phyloP scores from a whole-genome alignment of 2,797 vertebrate genomes.

The Hylomyscus alleni region DNA sequence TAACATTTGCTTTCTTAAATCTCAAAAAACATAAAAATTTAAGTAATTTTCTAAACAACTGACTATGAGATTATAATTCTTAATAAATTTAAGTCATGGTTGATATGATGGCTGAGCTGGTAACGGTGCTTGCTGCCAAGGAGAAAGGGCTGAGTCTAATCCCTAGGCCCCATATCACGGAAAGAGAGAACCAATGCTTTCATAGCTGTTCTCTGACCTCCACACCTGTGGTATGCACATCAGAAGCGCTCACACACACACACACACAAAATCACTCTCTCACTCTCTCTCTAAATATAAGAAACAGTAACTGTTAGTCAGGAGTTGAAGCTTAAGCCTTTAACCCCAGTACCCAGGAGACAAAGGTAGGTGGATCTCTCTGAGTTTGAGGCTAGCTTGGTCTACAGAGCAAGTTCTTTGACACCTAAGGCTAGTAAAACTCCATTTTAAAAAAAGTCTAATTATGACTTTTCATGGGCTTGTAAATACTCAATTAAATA shows the following conservation, averaged over 20 bases:
- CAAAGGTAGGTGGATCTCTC: not conserved
- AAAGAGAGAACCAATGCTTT: too few relatives aligned
- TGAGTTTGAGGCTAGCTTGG: not conserved
- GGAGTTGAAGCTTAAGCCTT: not conserved
- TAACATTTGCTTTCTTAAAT: not conserved
- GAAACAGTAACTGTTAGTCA: not conserved
- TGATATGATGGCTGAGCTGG: not conserved
- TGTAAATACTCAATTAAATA: conserved; percentile 30
- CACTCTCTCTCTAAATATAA: not conserved
- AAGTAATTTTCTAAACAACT: conserved; percentile 43
- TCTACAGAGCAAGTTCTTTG: not conserved
- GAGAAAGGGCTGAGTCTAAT: not conserved
- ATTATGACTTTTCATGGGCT: conserved; percentile 39
- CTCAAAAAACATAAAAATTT: conserved; percentile 53
- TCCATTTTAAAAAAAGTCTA: conserved; percentile 40
- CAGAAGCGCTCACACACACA: too few relatives aligned
- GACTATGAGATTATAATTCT: conserved; percentile 19
- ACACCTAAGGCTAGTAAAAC: not conserved
- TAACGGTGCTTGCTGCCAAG: not conserved
- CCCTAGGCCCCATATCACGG: too few relatives aligned
- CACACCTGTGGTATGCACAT: not conserved
- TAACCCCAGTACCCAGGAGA: not conserved
- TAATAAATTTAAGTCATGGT: not conserved
- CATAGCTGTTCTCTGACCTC: not conserved
- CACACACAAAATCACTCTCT: not conserved